These are phyloP conservation scores for Anas acuta DNA, from an alignment of 2,797 vertebrate species.

Conservation along the genomic window DNA sequence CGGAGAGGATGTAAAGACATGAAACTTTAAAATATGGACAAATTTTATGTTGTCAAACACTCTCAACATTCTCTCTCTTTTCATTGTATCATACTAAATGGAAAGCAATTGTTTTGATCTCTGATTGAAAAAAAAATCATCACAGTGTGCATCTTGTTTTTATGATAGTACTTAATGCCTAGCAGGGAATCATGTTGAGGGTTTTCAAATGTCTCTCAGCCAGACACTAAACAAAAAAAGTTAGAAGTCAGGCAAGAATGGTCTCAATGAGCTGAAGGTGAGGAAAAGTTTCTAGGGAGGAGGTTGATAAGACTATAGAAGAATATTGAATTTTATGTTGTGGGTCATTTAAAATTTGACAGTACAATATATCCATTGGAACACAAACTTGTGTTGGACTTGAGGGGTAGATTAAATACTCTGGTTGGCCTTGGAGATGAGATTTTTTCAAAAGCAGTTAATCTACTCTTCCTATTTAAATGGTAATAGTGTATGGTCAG, in stretches of 20 bases:
- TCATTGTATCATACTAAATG: slow-evolving; percentile 8
- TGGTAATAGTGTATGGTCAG: background rate
- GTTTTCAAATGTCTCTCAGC: background rate
- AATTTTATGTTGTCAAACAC: background rate
- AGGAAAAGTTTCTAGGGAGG: background rate
- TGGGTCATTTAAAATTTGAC: background rate
- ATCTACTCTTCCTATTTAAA: background rate
- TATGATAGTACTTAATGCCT: background rate
- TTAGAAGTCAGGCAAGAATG: background rate
- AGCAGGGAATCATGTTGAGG: background rate
- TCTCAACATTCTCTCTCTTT: background rate
- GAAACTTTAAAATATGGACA: background rate
- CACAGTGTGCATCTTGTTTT: background rate
- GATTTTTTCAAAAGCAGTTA: background rate
- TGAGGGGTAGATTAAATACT: background rate
- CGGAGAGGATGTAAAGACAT: background rate
- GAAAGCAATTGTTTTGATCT: slow-evolving; percentile 13
- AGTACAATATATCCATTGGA: background rate
- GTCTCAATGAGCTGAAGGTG: background rate
- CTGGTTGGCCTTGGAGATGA: background rate
- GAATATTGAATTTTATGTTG: background rate
- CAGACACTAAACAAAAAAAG: background rate
- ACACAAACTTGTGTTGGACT: background rate
- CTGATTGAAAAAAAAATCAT: background rate
- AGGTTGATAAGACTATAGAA: background rate